Evolutionary conservation across 1,140 invertebrate species (phyloP), one percentile per base, ranked within the genome.

Genomic region (Drosophila grimshawi): DNA sequence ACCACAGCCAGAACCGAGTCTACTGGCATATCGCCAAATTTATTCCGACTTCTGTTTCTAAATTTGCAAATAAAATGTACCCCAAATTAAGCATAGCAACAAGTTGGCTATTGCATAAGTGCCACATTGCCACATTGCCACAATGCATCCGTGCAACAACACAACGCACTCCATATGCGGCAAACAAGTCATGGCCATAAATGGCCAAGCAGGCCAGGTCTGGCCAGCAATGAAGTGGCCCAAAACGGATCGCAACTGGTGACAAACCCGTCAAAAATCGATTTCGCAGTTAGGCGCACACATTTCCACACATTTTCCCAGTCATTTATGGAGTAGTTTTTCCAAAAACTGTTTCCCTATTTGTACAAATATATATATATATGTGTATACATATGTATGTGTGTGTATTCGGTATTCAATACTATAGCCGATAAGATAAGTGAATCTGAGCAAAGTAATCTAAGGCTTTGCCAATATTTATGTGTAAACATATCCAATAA

Each of bases 261-360:
- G 53, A 5, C 6, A 56, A 56, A 56, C 30, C 27, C 37, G 27
- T 56, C 19, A 39, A 56, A 56, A 56, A 30, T 27, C 11, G 8
- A 35, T n/a, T 30, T 56, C 19, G 37, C 7, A 56, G 29, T 35
- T 35, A n/a, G 53, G 37, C 30, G n/a, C n/a, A n/a, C n/a, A n/a
- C n/a, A n/a, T n/a, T n/a, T n/a, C n/a, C n/a, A 27, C 19, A 11
- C 49, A 35, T n/a, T 35, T 52, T 7, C 3, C 5, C 30, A 33
- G 19, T 19, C 19, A 19, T 19, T 19, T 19, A 19, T 19, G 19
- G 19, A 19, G 19, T 19, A 19, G 19, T 19, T 19, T 19, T 19
- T 19, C 19, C 19, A 19, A 19, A 19, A 19, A 19, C 19, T 19
- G 19, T 19, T 1, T 19, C 19, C 19, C 19, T 19, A 19, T 19